A percentile compares a stretch with the other conserved stretches of the same genome.
These are phyloP conservation scores for Megalops cyprinoides DNA, from an alignment of 2,797 vertebrate genomes.

Conservation along the genomic window DNA sequence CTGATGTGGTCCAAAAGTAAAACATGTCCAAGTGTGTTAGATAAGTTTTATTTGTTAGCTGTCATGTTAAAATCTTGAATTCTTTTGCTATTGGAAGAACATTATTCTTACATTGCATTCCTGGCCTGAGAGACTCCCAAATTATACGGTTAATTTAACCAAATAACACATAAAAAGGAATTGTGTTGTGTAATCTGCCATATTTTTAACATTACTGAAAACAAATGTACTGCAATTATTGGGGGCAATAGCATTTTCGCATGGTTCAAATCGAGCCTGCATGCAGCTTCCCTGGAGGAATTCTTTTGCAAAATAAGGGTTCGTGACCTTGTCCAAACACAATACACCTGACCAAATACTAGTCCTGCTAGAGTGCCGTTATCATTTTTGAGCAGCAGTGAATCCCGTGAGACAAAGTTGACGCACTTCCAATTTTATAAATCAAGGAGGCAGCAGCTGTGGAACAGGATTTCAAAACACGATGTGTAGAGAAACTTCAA, in stretches of 20 bases:
- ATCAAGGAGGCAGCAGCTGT: background rate
- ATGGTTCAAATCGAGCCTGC: slow-evolving; percentile 17
- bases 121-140: slow-evolving; percentile 21
- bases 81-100: slow-evolving; percentile 25
- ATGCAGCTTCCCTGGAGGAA: slow-evolving; percentile 9
- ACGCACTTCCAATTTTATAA: background rate
- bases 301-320: background rate
- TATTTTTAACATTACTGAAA: slow-evolving; percentile 28
- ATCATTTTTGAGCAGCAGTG: background rate
- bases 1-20: slow-evolving; percentile 8
- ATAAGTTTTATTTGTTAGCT: too few relatives aligned
- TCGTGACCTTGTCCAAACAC: slow-evolving; percentile 4
- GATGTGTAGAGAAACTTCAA: background rate
- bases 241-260: slow-evolving; percentile 19
- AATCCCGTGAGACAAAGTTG: background rate
- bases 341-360: slow-evolving; percentile 38
- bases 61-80: slow-evolving; percentile 29
- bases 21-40: too few relatives aligned
- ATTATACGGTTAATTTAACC: slow-evolving; percentile 25
- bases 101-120: slow-evolving; percentile 29
- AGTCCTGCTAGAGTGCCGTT: background rate
- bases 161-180: slow-evolving; percentile 21
- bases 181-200: slow-evolving; percentile 22
- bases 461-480: background rate
- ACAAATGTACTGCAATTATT: slow-evolving; percentile 21